These are phyloP conservation scores for Thalassarche chlororhynchos DNA, from an alignment of 2,113 vertebrate species.

Conservation along the genomic window DNA sequence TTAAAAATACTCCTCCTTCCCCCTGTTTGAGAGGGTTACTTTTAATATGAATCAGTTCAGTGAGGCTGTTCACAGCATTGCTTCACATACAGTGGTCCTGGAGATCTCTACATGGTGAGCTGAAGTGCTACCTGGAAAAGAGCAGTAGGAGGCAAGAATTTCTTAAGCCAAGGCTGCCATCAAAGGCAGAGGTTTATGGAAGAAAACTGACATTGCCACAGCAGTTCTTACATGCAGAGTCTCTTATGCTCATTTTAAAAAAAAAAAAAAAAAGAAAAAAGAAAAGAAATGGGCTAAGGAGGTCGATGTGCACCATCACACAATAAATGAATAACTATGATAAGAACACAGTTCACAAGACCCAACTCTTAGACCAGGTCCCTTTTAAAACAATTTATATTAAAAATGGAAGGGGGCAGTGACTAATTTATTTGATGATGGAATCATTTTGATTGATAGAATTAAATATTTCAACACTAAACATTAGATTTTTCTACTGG, in stretches of 20 bases:
- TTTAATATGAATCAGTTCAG: background rate
- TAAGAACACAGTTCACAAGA: background rate
- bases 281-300: background rate
- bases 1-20: background rate
- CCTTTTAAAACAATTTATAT: background rate
- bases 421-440: background rate
- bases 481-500: background rate
- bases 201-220: background rate
- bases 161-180: background rate
- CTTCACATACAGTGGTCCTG: background rate
- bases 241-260: background rate
- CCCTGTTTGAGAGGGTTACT: background rate
- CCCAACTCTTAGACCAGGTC: background rate
- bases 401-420: background rate
- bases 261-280: background rate
- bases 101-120: background rate
- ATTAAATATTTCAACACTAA: background rate
- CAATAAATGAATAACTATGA: background rate
- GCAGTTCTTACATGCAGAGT: background rate
- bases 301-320: background rate
- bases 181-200: background rate
- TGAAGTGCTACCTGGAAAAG: background rate
- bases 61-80: background rate
- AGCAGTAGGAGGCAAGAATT: background rate
- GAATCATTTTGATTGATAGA: background rate